Evolutionary conservation across 2,888 invertebrate genomes (phyloP).

Genomic region (Nymphalis c-album): DNA sequence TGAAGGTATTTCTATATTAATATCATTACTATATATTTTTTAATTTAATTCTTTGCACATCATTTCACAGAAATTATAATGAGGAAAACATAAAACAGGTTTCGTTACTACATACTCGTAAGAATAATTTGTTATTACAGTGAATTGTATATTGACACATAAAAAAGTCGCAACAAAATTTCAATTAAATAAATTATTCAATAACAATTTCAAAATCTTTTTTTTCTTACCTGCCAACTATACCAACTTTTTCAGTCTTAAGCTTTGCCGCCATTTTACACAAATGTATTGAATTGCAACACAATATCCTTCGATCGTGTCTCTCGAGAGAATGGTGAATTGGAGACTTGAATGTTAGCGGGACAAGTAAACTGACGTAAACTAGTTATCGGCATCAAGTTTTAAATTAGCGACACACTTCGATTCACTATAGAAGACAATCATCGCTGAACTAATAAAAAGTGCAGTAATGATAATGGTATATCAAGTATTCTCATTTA

Average conservation of each 20-base stretch:
- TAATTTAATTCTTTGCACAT: too few species aligned
- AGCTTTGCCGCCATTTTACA: constrained; percentile 56
- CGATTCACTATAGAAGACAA: constrained; percentile 10
- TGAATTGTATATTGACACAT: too few species aligned
- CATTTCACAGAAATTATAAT: too few species aligned
- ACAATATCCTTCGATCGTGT: constrained; percentile 30
- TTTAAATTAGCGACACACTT: constrained; percentile 17
- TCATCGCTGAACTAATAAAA: constrained; percentile 4
- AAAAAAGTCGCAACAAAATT: too few species aligned
- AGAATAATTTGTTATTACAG: not conserved
- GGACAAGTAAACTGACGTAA: constrained; percentile 23
- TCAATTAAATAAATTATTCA: too few species aligned
- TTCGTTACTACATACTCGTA: too few species aligned
- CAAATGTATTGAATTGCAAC: constrained; percentile 10
- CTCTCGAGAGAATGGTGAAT: constrained; percentile 29
- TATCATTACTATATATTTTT: too few species aligned
- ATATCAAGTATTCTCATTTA: not conserved
- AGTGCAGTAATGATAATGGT: not conserved
- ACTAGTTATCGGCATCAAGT: constrained; percentile 39
- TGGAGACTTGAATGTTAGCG: constrained; percentile 4
- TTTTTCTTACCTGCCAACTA: constrained; percentile 85
- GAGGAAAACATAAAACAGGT: too few species aligned
- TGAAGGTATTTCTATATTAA: too few species aligned
- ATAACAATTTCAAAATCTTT: too few species aligned
- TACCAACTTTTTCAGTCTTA: constrained; percentile 85